Base-by-base conservation (phyloP, 2,888 invertebrate species). In the Formica aserva region DNA sequence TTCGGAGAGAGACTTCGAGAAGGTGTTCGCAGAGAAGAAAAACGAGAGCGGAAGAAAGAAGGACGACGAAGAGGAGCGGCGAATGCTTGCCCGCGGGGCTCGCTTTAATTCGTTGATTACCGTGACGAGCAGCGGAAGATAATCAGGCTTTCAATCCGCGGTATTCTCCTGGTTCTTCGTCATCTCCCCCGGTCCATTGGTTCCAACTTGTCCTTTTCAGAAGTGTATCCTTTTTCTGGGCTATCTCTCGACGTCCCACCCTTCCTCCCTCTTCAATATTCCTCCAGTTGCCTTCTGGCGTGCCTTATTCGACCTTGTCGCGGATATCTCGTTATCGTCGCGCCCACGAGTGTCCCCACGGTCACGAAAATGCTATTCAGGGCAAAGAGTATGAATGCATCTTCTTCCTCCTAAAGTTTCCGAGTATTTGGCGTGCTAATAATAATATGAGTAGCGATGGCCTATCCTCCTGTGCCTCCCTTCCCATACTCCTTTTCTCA, bases 81-180 rank as follows among this genome's bases (percentile, higher is more conserved):
- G 81, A 82, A 87, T 81, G 83, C 76, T 87, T 77, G 82, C 87
- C 90, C 90, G 85, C 87, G 89, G 8, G 92, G 92, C 92, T 89
- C 89, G 90, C 90, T 92, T 93, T 93, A 93, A 93, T 93, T 93
- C 92, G 91, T 93, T 94, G 94, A 94, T 93, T 93, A 72, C 57
- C 89, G 90, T 90, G 91, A 92, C 92, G 91, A 93, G 92, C 90
- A 93, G 91, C 90, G 92, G 92, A 92, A 93, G 92, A 94, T 93
- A 93, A 93, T 93, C 92, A 92, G 90, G 90, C 91, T 92, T 92
- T 91, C 92, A 90, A 13, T 85, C 82, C 89, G 85, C 82, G 86
- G 84, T 90, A 92, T 91, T 92, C 90, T 91, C 87, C 88, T 84
- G 22, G 1, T 72, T 60, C 60, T 32, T 26, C 60, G 5, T 18